phyloP scores from a whole-genome alignment of 2,888 invertebrate genomes.

The Rhingia rostrata region DNA sequence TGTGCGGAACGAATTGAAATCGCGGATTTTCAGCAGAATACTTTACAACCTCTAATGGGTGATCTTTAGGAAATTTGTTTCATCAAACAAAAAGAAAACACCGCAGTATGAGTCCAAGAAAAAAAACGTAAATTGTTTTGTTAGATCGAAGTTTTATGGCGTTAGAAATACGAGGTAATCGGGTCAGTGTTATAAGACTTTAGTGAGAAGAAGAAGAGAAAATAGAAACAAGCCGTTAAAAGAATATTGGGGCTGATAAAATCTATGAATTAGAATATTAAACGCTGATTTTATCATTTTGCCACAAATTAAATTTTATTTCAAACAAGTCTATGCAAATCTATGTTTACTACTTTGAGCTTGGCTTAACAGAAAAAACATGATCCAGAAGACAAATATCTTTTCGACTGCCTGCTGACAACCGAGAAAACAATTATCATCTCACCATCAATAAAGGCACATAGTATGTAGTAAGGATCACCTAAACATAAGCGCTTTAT shows the following conservation, averaged over 20 bases:
- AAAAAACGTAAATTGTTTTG: slow-evolving; percentile 27
- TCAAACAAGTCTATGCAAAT: too few relatives aligned
- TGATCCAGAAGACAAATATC: too few relatives aligned
- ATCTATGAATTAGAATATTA: slow-evolving; percentile 11
- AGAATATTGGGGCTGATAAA: slow-evolving; percentile 6
- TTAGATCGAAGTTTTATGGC: background rate
- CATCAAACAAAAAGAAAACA: slow-evolving; percentile 1
- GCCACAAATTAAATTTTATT: too few relatives aligned
- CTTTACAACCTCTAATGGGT: slow-evolving; percentile 4
- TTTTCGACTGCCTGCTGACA: too few relatives aligned
- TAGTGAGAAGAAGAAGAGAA: background rate
- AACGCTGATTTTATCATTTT: background rate
- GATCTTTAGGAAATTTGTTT: slow-evolving; percentile 13
- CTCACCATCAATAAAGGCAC: too few relatives aligned
- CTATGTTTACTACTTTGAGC: too few relatives aligned
- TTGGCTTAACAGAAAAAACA: too few relatives aligned
- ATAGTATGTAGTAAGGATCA: too few relatives aligned
- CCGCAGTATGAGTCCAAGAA: slow-evolving; percentile 8
- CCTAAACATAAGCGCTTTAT: too few relatives aligned
- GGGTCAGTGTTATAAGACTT: slow-evolving; percentile 39
- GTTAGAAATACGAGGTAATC: slow-evolving; percentile 53
- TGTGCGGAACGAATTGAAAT: slow-evolving; percentile 42
- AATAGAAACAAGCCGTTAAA: background rate
- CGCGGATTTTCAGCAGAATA: background rate
- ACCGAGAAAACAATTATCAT: too few relatives aligned